phyloP scores from a whole-genome alignment of 2,797 vertebrate genomes.

The Microtus obscurus region DNA sequence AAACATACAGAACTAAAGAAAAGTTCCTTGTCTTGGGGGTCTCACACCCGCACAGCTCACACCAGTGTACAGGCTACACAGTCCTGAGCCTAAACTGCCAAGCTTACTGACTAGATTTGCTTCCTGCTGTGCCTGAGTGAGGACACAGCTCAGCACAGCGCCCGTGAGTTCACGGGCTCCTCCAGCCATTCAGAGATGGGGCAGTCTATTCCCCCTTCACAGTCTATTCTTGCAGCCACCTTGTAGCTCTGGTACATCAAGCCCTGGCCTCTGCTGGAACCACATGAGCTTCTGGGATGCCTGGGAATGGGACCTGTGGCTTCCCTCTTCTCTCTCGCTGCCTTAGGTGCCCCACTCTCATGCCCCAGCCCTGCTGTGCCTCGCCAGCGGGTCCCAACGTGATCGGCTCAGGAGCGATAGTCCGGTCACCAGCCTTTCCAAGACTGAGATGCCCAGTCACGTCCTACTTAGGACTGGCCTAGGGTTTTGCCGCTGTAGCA shows the following conservation, averaged over 20 bases:
- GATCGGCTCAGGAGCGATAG: neutral
- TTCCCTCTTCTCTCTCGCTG: neutral
- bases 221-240: neutral
- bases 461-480: neutral
- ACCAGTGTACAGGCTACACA: neutral
- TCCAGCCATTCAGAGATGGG: neutral
- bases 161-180: neutral
- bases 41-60: neutral
- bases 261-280: neutral
- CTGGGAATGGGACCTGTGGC: neutral
- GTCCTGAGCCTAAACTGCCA: too few relatives aligned
- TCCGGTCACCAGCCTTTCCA: neutral
- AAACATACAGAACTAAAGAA: neutral
- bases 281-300: neutral
- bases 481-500: neutral
- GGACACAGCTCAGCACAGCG: neutral
- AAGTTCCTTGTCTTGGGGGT: neutral
- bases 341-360: too few relatives aligned
- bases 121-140: neutral
- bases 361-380: neutral
- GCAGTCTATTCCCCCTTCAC: neutral
- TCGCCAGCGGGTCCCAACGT: neutral
- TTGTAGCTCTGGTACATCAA: neutral
- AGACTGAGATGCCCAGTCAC: too few relatives aligned
- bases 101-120: neutral